A percentile compares a stretch with the other conserved stretches of the same genome.
Conservation (phyloP, 1,140 invertebrate genomes). For the Drosophila gunungcola region DNA sequence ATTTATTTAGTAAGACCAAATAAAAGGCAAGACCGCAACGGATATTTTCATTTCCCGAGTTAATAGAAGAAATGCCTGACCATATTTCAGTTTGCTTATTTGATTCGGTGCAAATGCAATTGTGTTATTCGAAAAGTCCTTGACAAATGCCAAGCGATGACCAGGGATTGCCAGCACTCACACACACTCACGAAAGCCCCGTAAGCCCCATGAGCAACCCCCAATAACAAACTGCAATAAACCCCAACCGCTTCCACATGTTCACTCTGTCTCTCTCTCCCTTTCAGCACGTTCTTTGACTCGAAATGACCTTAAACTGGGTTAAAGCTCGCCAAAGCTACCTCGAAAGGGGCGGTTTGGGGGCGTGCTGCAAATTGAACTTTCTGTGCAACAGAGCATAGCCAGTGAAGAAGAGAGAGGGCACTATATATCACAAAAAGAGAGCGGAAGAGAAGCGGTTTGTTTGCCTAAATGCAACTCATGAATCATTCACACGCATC, state of each 20-base stretch:
- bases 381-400: slow-evolving; percentile 75
- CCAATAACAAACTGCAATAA: slow-evolving; percentile 33
- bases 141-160: slow-evolving; percentile 61
- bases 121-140: slow-evolving; percentile 51
- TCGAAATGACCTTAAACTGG: slow-evolving; percentile 81
- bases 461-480: slow-evolving; percentile 51
- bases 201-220: neutral
- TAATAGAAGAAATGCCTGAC: neutral
- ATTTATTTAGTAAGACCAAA: neutral
- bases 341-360: slow-evolving; percentile 27
- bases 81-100: slow-evolving; percentile 6
- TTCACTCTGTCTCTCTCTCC: neutral
- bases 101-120: slow-evolving; percentile 27
- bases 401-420: slow-evolving; percentile 12
- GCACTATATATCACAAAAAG: neutral
- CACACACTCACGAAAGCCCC: neutral
- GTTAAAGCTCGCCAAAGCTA: slow-evolving; percentile 75
- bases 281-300: slow-evolving; percentile 56
- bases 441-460: slow-evolving; percentile 25
- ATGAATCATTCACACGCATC: slow-evolving; percentile 60
- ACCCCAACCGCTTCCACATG: neutral
- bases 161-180: slow-evolving; percentile 25
- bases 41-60: slow-evolving; percentile 5
- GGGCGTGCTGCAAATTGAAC: slow-evolving; percentile 60
- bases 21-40: neutral